Evolutionary conservation across 2,797 vertebrate species (phyloP), one percentile per base, ranked within the genome.

Genomic region (Coregonus suidteri): DNA sequence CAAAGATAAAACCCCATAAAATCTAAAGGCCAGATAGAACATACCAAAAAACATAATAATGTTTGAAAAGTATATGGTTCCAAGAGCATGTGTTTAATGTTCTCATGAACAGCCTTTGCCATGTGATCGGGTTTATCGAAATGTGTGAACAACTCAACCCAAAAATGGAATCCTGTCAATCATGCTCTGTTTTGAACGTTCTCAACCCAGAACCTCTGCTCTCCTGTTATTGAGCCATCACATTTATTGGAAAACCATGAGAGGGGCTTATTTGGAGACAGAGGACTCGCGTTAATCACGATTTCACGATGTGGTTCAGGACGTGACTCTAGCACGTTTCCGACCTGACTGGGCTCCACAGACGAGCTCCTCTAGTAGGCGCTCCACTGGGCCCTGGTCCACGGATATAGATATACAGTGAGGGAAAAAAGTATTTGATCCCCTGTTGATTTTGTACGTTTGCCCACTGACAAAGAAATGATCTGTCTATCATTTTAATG

Each of bases 151-250:
- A 85, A 79, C 71, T 66, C 71, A 78, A 31, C 51, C 6, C 59
- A 25, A 62, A 62, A 25, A 9, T 62, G 68, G 15, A 64, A 64
- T 51, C 31, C 54, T 62, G 62, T 77, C 75, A 53, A 37, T 77
- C 76, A 74, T 66, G 73, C 75, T 76, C 71, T 51, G 77, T 65
- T 81, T 35, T 79, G 74, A 75, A 82, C 4, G 11, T 66, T 34
- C 65, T 70, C 30, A 35, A 70, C 64, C 62, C 80, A 76, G 71
- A 56, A 25, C 77, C 77, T 83, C 30, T 47, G 71, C 62, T 68
- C 65, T 80, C 82, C 77, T 76, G 79, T 80, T 79, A 85, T 82
- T 86, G 86, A 91, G 84, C 78, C 73, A 72, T 85, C 59, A 77
- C 56, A 81, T 84, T 83, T 82, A 88, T 71, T 83, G 68, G 84